Base-by-base conservation (phyloP, 2,888 invertebrate species). In the Euclidia mi region DNA sequence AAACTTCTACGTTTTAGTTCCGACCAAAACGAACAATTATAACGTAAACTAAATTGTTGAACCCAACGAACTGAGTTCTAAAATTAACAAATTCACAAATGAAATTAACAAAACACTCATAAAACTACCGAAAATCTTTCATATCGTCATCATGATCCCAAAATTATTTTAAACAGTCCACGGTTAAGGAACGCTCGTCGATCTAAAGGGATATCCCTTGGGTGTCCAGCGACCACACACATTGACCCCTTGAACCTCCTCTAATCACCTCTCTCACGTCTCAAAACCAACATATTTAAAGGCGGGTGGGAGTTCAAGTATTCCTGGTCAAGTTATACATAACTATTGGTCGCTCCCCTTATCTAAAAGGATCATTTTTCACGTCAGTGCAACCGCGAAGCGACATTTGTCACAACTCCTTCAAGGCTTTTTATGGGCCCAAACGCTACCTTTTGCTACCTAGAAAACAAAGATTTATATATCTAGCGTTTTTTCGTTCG, bases 291-390 rank as follows among this genome's bases (percentile, higher is more conserved):
- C 3, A 31, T 14, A 31, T 35, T 20, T 0, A 0, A 28, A 42
- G 32, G 15, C 38, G 57, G 47, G 58, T 48, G 56, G 64, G 3
- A 63, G 84, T 53, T 81, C 82, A 76, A 62, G 55, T 17, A 35
- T 69, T 62, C 52, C 48, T 84, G 85, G 89, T 56, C 71, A 68
- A 66, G 56, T 76, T 84, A 81, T 84, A 87, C 84, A 85, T 87
- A 88, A 91, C 91, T 91, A 91, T 91, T 87, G 89, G 83, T 82
- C 79, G 81, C 80, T 82, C 81, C 81, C 86, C 85, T 91, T 91
- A 91, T 91, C 90, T 90, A 87, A 90, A 85, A 87, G 89, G 86
- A 86, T 90, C 86, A 91, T 91, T 91, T 91, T 89, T 91, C 91
- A 91, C 89, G 91, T 91, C 91, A 89, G 66, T 87, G 88, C 88